phyloP scores from a whole-genome alignment of 2,113 vertebrate genomes.

The Gavialis gangeticus region DNA sequence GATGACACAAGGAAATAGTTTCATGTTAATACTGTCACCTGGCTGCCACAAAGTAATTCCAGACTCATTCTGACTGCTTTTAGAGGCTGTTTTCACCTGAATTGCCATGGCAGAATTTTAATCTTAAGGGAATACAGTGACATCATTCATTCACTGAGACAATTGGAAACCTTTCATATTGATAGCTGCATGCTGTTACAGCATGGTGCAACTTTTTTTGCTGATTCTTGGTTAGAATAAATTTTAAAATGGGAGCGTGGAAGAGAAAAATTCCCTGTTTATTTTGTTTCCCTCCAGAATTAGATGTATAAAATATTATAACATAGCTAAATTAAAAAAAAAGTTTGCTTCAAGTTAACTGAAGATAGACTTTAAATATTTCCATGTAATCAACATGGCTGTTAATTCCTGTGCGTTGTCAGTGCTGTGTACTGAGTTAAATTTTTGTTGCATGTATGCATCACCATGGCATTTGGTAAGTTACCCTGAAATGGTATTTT shows the following conservation, averaged over 20 bases:
- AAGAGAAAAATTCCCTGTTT: background rate
- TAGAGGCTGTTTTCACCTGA: conserved; percentile 54
- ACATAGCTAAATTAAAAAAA: background rate
- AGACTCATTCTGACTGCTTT: conserved; percentile 43
- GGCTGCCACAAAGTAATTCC: conserved; percentile 27
- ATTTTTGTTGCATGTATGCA: background rate
- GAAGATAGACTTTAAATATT: background rate
- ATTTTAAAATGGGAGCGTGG: background rate
- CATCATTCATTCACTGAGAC: background rate
- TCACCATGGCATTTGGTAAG: background rate
- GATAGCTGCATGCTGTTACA: background rate
- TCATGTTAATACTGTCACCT: background rate
- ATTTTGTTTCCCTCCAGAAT: background rate
- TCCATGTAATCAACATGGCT: background rate
- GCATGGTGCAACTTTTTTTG: background rate
- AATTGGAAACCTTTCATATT: conserved; percentile 2
- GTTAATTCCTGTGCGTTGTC: background rate
- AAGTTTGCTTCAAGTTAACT: background rate
- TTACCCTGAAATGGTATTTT: background rate
- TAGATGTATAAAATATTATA: background rate
- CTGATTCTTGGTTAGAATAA: background rate
- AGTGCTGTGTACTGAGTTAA: background rate
- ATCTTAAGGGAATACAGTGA: conserved; percentile 53
- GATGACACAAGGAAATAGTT: conserved; percentile 5
- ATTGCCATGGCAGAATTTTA: conserved; percentile 58